phyloP scores from a whole-genome alignment of 2,888 invertebrate genomes.

The Napeogenes sylphis region DNA sequence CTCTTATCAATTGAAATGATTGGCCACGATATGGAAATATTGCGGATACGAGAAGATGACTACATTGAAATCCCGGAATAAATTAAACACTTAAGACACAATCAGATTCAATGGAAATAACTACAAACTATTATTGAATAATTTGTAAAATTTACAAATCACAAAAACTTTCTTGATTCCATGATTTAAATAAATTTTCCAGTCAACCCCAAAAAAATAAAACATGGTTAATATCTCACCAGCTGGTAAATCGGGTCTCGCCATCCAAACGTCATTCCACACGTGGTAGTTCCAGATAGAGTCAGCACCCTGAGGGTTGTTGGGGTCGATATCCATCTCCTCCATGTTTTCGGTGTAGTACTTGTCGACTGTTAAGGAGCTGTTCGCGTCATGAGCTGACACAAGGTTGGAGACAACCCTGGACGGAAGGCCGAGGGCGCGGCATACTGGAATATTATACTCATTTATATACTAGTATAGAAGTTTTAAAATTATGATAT shows the following conservation, averaged over 20 bases:
- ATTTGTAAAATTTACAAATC: too few species aligned
- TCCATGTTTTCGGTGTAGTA: slow-evolving; percentile 83
- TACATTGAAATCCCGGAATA: too few species aligned
- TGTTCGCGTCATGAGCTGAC: slow-evolving; percentile 91
- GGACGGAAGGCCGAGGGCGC: slow-evolving; percentile 88
- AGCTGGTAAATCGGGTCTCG: slow-evolving; percentile 84
- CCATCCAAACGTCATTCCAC: slow-evolving; percentile 94
- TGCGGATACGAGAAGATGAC: too few species aligned
- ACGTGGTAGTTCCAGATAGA: slow-evolving; percentile 94
- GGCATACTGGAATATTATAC: slow-evolving; percentile 76
- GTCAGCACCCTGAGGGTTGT: slow-evolving; percentile 82
- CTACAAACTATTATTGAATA: too few species aligned
- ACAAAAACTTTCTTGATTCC: too few species aligned
- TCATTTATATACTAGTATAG: neutral
- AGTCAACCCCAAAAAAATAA: too few species aligned
- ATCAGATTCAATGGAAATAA: too few species aligned
- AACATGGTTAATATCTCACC: slow-evolving; percentile 47
- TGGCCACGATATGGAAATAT: too few species aligned
- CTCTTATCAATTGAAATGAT: too few species aligned
- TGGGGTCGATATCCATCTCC: slow-evolving; percentile 81
- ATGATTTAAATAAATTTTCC: too few species aligned
- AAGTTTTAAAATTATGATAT: too few species aligned
- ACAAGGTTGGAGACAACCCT: slow-evolving; percentile 89
- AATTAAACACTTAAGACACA: too few species aligned
- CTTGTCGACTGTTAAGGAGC: slow-evolving; percentile 86